Evolutionary conservation across 2,888 invertebrate species (phyloP).

Genomic region (Limnephilus rhombicus): DNA sequence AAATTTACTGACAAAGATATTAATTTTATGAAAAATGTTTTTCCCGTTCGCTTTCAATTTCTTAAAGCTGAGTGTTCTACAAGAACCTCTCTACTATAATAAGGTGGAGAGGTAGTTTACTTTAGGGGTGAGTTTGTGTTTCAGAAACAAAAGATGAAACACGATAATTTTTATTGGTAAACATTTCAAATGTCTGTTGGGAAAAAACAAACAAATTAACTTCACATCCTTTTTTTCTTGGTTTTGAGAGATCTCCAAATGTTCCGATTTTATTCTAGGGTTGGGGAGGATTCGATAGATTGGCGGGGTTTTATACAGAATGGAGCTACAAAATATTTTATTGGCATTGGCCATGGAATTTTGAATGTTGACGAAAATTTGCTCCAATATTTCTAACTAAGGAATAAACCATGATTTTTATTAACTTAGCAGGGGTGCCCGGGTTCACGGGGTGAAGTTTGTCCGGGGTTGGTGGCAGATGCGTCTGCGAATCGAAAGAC

Average conservation of each 20-base stretch:
- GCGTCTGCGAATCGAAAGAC: too few species aligned
- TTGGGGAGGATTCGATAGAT: neutral
- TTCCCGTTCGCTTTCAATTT: neutral
- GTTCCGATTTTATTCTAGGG: neutral
- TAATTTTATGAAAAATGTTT: neutral
- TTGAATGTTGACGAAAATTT: neutral
- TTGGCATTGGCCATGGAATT: neutral
- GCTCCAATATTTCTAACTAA: neutral
- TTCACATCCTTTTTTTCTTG: neutral
- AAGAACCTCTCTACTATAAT: slow-evolving; percentile 2
- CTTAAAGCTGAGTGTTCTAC: neutral
- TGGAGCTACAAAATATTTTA: neutral
- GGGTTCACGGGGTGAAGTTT: too few species aligned
- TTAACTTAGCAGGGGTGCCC: too few species aligned
- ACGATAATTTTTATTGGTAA: slow-evolving; percentile 62
- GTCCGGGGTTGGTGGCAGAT: too few species aligned
- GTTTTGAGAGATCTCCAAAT: neutral
- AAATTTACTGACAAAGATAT: neutral
- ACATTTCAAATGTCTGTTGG: slow-evolving; percentile 55
- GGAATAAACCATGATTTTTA: too few species aligned
- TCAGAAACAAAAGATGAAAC: slow-evolving; percentile 54
- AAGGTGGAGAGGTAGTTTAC: neutral
- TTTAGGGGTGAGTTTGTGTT: slow-evolving; percentile 21
- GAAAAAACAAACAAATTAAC: slow-evolving; percentile 62
- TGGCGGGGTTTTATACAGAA: neutral